Conservation (phyloP, 2,888 invertebrate genomes). For the Papilio protenor region DNA sequence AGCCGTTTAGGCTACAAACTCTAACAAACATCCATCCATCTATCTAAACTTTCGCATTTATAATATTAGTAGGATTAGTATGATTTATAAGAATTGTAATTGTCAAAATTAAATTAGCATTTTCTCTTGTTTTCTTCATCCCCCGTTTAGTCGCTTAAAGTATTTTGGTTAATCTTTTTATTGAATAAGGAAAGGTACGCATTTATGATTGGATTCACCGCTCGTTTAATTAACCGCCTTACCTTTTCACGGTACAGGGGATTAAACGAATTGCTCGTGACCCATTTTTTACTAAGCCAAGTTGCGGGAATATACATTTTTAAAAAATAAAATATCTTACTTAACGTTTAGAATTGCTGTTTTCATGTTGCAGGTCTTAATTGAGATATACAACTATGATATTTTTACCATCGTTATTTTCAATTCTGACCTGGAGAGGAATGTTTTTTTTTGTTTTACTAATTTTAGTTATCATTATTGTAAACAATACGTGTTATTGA, state of each 20-base stretch:
- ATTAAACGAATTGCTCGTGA: conserved; percentile 27
- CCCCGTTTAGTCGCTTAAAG: not conserved
- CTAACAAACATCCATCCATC: too few relatives aligned
- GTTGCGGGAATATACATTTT: not conserved
- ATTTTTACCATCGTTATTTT: not conserved
- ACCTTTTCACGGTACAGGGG: conserved; percentile 22
- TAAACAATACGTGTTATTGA: too few relatives aligned
- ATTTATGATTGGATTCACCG: conserved; percentile 33
- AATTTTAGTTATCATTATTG: not conserved
- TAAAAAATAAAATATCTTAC: not conserved
- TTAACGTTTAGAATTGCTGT: not conserved
- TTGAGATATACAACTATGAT: not conserved
- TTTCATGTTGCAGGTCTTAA: not conserved
- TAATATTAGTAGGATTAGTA: too few relatives aligned
- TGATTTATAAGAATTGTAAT: not conserved
- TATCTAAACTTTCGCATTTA: too few relatives aligned
- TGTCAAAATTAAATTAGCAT: conserved; percentile 9
- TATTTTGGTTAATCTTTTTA: conserved; percentile 32
- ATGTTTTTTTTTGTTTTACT: not conserved
- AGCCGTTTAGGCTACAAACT: too few relatives aligned
- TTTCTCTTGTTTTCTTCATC: not conserved
- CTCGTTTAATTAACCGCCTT: conserved; percentile 35
- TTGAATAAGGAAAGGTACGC: conserved; percentile 33
- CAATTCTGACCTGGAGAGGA: not conserved
- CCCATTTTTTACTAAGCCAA: not conserved